A percentile compares a stretch with the other conserved stretches of the same genome.
Evolutionary conservation across 2,113 vertebrate species (phyloP).

Genomic region (Thomomys bottae): DNA sequence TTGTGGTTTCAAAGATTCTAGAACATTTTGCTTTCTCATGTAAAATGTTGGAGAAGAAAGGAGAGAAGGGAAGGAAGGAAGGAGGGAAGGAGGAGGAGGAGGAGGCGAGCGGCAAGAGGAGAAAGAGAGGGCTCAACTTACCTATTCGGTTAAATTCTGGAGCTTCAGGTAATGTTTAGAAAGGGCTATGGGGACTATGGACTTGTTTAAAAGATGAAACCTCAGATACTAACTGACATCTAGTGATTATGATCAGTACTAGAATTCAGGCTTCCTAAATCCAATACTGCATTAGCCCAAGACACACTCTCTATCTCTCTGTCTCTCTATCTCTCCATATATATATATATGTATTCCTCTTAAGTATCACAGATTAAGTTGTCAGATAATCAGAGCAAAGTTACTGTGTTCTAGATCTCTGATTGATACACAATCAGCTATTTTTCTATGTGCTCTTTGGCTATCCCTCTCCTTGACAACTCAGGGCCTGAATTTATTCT

Average conservation of each 20-base stretch:
- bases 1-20: constrained; percentile 65
- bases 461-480: neutral
- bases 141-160: neutral
- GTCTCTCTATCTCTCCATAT: too few relatives aligned
- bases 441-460: neutral
- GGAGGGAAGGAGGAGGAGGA: neutral
- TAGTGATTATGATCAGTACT: neutral
- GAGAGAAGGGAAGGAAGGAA: neutral
- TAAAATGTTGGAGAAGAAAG: constrained; percentile 35
- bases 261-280: neutral
- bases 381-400: constrained; percentile 3
- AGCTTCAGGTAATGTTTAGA: neutral
- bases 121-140: neutral
- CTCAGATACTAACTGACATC: neutral
- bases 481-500: neutral
- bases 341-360: neutral
- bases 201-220: constrained; percentile 18
- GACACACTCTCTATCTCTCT: neutral
- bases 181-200: neutral
- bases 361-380: neutral
- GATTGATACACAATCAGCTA: neutral
- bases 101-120: neutral
- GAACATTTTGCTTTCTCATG: constrained; percentile 16
- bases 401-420: neutral
- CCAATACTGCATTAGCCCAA: neutral